Evolutionary conservation across 2,797 vertebrate species (phyloP).

Genomic region (Champsocephalus esox): DNA sequence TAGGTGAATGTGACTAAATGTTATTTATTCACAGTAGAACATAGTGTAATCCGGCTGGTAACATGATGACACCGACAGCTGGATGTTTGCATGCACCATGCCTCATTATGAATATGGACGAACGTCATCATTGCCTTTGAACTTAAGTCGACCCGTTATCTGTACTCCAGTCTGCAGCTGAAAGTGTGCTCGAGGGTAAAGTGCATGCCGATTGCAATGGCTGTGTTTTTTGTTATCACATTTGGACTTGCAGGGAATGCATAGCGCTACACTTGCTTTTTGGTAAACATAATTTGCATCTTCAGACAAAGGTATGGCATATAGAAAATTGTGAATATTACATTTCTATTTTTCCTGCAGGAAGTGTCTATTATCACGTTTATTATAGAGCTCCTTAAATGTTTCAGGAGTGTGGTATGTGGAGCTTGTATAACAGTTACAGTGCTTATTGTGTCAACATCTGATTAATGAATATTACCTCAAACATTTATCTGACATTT

Average conservation of each 20-base stretch:
- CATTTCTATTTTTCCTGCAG: not conserved
- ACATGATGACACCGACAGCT: not conserved
- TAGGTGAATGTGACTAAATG: not conserved
- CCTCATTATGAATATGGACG: not conserved
- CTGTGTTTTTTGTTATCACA: conserved; percentile 33
- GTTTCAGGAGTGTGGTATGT: not conserved
- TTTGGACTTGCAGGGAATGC: conserved; percentile 8
- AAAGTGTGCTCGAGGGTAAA: conserved; percentile 55
- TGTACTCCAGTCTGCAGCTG: conserved; percentile 28
- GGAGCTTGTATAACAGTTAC: not conserved
- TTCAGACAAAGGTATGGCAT: not conserved
- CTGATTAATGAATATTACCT: not conserved
- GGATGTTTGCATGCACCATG: not conserved
- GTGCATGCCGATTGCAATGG: conserved; percentile 54
- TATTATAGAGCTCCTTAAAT: not conserved
- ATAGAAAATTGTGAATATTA: not conserved
- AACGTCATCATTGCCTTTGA: conserved; percentile 1
- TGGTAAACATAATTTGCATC: not conserved
- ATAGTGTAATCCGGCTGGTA: not conserved
- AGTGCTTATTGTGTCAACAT: not conserved
- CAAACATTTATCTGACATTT: not conserved
- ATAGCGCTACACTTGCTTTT: conserved; percentile 11
- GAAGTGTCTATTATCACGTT: not conserved
- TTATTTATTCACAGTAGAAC: not conserved
- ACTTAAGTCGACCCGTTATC: not conserved